Conservation (phyloP, 2,888 invertebrate species). For the Microdon myrmicae region DNA sequence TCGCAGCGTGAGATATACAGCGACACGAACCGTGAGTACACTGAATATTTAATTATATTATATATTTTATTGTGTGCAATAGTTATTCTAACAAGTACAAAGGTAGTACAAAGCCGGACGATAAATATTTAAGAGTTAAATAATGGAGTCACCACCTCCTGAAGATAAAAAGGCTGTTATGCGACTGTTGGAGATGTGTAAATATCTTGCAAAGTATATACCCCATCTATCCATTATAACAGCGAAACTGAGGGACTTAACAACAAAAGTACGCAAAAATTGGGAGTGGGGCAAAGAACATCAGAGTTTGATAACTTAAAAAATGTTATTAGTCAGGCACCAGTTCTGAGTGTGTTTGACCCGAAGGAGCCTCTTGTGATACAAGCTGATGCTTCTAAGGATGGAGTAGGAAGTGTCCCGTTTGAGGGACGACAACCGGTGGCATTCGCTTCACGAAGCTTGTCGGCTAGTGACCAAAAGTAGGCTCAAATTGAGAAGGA, state of each 20-base stretch:
- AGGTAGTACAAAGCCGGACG: too few relatives aligned
- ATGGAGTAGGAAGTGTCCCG: constrained; percentile 57
- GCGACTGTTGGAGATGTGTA: constrained; percentile 38
- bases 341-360: constrained; percentile 36
- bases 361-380: constrained; percentile 54
- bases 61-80: too few relatives aligned
- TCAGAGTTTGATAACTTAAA: constrained; percentile 37
- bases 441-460: constrained; percentile 58
- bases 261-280: constrained; percentile 23
- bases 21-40: too few relatives aligned
- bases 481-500: constrained; percentile 64
- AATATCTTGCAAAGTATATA: constrained; percentile 52
- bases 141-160: constrained; percentile 27
- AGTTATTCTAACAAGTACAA: too few relatives aligned
- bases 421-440: constrained; percentile 58
- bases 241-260: constrained; percentile 29
- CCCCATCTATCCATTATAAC: constrained; percentile 42
- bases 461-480: constrained; percentile 57
- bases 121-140: constrained; percentile 32
- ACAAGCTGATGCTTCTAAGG: constrained; percentile 55
- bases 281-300: constrained; percentile 39
- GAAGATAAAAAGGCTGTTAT: constrained; percentile 24
- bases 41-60: too few relatives aligned
- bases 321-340: constrained; percentile 13
- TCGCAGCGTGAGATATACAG: too few relatives aligned